Conservation (phyloP, 2,113 vertebrate species). For the Cyanocitta stelleri region DNA sequence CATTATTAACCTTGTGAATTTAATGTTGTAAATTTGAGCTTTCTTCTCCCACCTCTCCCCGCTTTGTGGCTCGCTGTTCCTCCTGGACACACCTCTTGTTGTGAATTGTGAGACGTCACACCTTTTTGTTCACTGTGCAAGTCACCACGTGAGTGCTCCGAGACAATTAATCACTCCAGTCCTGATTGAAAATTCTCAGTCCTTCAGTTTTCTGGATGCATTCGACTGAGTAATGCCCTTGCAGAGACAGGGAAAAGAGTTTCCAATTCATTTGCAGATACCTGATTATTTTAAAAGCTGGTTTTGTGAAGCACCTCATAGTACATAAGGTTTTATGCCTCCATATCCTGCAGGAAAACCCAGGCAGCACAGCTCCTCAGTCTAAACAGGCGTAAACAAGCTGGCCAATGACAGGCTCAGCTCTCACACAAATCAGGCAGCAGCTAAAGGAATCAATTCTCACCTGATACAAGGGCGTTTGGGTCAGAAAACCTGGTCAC, state of each 20-base stretch:
- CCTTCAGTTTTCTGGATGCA: background rate
- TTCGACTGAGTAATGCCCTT: background rate
- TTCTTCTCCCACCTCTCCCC: background rate
- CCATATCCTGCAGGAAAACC: background rate
- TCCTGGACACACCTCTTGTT: background rate
- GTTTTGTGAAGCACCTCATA: background rate
- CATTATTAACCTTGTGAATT: background rate
- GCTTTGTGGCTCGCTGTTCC: fast-evolving
- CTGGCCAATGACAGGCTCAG: background rate
- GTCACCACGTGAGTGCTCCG: background rate
- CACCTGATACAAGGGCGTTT: background rate
- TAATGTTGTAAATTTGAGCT: background rate
- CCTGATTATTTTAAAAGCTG: background rate
- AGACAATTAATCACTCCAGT: slow-evolving; percentile 4
- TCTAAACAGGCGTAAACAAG: background rate
- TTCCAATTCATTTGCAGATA: background rate
- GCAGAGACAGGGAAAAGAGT: background rate
- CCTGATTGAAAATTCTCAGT: background rate
- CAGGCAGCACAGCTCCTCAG: background rate
- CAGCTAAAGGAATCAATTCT: background rate
- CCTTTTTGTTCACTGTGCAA: background rate
- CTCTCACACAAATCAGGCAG: background rate
- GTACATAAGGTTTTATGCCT: background rate
- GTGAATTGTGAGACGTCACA: background rate
- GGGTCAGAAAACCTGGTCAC: background rate